phyloP scores from a whole-genome alignment of 2,113 vertebrate genomes.

The Psilopogon haemacephalus region DNA sequence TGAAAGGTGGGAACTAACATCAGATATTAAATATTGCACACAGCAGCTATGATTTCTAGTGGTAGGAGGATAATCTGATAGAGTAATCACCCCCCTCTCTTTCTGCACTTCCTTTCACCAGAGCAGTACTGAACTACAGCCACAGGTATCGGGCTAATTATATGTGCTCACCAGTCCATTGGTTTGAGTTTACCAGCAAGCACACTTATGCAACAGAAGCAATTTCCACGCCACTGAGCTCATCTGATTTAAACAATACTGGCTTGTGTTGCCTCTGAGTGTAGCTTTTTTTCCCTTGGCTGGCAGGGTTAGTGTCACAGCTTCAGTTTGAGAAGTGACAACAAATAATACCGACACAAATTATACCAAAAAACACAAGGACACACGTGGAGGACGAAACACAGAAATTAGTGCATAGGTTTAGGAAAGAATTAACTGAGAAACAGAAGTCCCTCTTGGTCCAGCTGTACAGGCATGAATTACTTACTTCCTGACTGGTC shows the following conservation, averaged over 20 bases:
- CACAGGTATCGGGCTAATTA: slow-evolving; percentile 1
- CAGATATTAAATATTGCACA: slow-evolving; percentile 1
- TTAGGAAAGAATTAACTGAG: not conserved
- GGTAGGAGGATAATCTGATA: not conserved
- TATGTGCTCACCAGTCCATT: not conserved
- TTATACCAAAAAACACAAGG: not conserved
- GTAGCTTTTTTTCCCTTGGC: slow-evolving; percentile 62
- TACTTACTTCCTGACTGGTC: not conserved
- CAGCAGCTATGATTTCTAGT: not conserved
- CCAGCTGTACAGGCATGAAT: not conserved
- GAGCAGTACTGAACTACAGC: not conserved
- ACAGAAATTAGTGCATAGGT: not conserved
- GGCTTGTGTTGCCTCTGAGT: slow-evolving; percentile 40
- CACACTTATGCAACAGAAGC: slow-evolving; percentile 51
- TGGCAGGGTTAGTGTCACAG: slow-evolving; percentile 57
- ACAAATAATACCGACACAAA: slow-evolving; percentile 48
- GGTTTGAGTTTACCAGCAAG: slow-evolving; percentile 41
- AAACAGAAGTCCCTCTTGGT: not conserved
- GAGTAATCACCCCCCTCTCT: slow-evolving; percentile 5
- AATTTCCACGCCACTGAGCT: slow-evolving; percentile 48
- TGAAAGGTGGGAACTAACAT: slow-evolving; percentile 27
- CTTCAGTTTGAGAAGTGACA: slow-evolving; percentile 44
- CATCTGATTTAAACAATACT: slow-evolving; percentile 66
- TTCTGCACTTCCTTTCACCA: not conserved
- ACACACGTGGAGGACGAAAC: not conserved